These are phyloP conservation scores for Musca vetustissima DNA, from an alignment of 1,140 invertebrate genomes.

Conservation along the genomic window DNA sequence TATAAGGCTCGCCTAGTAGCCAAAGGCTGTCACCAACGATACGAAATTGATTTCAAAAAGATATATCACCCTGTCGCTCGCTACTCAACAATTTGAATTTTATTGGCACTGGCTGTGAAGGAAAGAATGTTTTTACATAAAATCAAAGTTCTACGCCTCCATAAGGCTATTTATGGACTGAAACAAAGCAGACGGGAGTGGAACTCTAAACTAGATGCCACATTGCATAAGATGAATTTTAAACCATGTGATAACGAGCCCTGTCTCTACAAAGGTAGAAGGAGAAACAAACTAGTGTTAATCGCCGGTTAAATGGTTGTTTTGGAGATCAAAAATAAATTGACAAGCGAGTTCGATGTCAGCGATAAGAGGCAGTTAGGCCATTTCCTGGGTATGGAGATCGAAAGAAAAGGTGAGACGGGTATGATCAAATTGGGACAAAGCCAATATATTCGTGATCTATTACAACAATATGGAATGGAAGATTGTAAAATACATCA, in stretches of 20 bases:
- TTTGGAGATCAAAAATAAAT: background rate
- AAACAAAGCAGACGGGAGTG: constrained; percentile 9
- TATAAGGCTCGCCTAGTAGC: constrained; percentile 46
- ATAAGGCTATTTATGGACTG: constrained; percentile 26
- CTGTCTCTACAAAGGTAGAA: background rate
- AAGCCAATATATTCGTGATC: constrained; percentile 10
- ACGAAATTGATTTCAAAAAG: constrained; percentile 52
- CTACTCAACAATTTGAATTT: constrained; percentile 45
- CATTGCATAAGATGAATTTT: background rate
- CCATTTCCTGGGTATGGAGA: constrained; percentile 44
- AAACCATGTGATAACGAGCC: background rate
- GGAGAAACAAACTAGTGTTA: background rate
- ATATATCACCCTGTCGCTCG: constrained; percentile 50
- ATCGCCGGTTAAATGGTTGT: background rate
- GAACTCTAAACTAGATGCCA: constrained; percentile 8
- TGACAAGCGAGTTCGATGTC: constrained; percentile 36
- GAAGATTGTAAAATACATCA: background rate
- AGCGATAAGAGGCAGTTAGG: constrained; percentile 33
- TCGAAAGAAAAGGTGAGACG: constrained; percentile 26
- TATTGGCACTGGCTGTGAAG: constrained; percentile 42
- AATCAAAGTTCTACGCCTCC: constrained; percentile 25
- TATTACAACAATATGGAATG: constrained; percentile 10
- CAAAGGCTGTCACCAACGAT: constrained; percentile 49
- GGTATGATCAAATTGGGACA: background rate
- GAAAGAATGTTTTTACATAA: constrained; percentile 41